Percentiles rank a stretch among this genome's conserved stretches.
These are phyloP conservation scores for Sussaba pulchella DNA, from an alignment of 2,888 invertebrate species.

Conservation along the genomic window DNA sequence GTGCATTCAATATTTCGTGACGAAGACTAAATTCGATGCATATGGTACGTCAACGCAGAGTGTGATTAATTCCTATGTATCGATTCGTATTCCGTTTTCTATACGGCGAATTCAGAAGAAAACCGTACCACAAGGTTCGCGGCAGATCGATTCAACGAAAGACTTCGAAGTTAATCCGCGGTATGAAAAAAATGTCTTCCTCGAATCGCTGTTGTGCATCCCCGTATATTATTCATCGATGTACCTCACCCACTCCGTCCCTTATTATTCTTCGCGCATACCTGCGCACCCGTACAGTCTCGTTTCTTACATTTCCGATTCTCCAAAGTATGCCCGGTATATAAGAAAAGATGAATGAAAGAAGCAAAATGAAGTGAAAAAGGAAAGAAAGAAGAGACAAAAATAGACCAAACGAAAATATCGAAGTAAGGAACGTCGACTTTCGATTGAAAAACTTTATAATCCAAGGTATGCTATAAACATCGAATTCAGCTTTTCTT, in stretches of 20 bases:
- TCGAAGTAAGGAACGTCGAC: conserved; percentile 43
- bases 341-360: conserved; percentile 29
- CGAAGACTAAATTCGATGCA: no score
- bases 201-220: neutral
- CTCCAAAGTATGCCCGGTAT: conserved; percentile 46
- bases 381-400: conserved; percentile 17
- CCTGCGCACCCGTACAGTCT: neutral
- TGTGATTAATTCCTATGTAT: no score
- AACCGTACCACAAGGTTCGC: no score
- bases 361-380: conserved; percentile 16
- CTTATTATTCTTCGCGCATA: conserved; percentile 26
- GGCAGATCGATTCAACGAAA: no score
- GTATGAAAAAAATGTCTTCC: neutral
- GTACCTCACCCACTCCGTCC: conserved; percentile 48
- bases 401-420: conserved; percentile 21
- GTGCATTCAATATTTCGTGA: no score
- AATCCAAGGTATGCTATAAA: conserved; percentile 57
- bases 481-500: conserved; percentile 54
- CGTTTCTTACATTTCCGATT: conserved; percentile 60
- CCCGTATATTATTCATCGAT: conserved; percentile 18
- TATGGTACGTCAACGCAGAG: no score
- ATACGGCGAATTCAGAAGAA: no score
- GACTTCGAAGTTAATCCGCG: neutral
- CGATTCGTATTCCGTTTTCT: no score
- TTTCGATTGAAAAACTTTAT: conserved; percentile 66